A percentile compares a stretch with the other conserved stretches of the same genome.
These are phyloP conservation scores for Benthosema pterotum DNA, from an alignment of 2,797 vertebrate species.

Conservation along the genomic window DNA sequence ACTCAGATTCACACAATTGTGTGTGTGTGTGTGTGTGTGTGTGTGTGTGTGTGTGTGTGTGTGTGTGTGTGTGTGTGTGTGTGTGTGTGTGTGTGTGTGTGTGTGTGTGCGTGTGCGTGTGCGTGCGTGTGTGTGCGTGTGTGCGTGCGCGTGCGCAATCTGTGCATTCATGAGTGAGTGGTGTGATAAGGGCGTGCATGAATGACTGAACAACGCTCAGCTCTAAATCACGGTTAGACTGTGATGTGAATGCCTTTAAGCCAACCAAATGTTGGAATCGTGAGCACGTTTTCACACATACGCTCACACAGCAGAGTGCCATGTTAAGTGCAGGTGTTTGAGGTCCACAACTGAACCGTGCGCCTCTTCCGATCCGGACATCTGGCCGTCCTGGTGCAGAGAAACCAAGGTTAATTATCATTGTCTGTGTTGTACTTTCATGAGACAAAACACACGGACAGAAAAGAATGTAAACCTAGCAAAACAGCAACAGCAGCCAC, in stretches of 20 bases:
- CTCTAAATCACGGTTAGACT: slow-evolving; percentile 23
- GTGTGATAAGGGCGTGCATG: slow-evolving; percentile 7
- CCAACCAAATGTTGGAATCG: slow-evolving; percentile 44
- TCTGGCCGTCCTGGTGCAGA: too few species aligned
- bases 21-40: too few species aligned
- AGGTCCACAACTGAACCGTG: slow-evolving; percentile 61
- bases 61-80: slow-evolving; percentile 7
- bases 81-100: not conserved
- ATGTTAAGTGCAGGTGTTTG: slow-evolving; percentile 53
- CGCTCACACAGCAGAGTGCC: slow-evolving; percentile 3
- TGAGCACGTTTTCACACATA: slow-evolving; percentile 16
- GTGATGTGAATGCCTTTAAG: slow-evolving; percentile 22
- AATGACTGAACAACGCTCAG: slow-evolving; percentile 1
- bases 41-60: not conserved
- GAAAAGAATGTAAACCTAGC: too few species aligned
- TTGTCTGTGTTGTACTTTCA: too few species aligned
- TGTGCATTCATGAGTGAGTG: not conserved
- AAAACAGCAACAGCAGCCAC: too few species aligned
- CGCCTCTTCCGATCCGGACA: too few species aligned
- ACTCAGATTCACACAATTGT: too few species aligned
- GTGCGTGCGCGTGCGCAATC: not conserved
- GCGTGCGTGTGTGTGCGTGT: slow-evolving; percentile 2
- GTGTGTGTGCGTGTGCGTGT: not conserved
- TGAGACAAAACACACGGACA: too few species aligned
- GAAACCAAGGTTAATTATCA: too few species aligned